phyloP scores from a whole-genome alignment of 2,113 vertebrate genomes.

The Coturnix japonica region DNA sequence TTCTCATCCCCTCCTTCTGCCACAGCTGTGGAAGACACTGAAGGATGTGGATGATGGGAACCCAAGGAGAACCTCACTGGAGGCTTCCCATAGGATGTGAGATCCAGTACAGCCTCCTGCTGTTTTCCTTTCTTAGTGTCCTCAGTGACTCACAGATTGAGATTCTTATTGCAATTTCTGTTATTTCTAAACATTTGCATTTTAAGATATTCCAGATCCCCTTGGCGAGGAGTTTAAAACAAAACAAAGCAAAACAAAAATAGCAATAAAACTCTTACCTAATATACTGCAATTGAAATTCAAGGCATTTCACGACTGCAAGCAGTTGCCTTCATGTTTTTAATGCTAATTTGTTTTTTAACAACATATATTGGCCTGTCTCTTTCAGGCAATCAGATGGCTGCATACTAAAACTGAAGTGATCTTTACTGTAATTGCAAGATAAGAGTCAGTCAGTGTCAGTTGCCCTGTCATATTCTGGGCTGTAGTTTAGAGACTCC shows the following conservation, averaged over 20 bases:
- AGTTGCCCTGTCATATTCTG: neutral
- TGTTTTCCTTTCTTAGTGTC: neutral
- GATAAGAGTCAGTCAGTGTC: neutral
- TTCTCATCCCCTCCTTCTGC: neutral
- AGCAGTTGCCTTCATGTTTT: neutral
- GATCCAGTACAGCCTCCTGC: neutral
- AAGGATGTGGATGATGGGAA: neutral
- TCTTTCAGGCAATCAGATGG: neutral
- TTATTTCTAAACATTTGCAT: neutral
- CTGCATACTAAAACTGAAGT: neutral
- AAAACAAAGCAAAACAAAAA: neutral
- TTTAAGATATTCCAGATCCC: neutral
- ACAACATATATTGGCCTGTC: neutral
- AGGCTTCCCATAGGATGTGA: neutral
- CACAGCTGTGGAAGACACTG: neutral
- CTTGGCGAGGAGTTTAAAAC: neutral
- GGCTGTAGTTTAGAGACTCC: too few species aligned
- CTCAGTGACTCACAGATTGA: neutral
- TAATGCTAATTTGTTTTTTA: neutral
- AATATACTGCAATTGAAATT: neutral
- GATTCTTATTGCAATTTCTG: neutral
- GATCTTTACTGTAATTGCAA: neutral
- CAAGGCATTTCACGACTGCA: neutral
- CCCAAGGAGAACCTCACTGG: fast-evolving
- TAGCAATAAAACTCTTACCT: neutral